Conservation (phyloP, 2,797 vertebrate genomes). For the Nasua narica region DNA sequence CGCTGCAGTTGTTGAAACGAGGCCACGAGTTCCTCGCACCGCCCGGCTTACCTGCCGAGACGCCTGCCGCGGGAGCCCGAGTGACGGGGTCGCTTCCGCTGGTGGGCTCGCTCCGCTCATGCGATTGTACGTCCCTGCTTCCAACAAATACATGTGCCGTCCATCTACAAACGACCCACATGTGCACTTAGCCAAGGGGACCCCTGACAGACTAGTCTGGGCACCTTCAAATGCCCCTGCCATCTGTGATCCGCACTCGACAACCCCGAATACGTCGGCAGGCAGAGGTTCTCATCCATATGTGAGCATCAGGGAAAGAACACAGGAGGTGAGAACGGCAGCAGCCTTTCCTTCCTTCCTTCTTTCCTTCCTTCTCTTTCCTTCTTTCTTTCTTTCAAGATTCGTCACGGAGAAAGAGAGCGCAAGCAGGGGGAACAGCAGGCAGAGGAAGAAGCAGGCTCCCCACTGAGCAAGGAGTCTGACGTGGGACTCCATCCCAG, state of each 20-base stretch:
- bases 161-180: neutral
- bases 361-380: too few species aligned
- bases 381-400: too few species aligned
- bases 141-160: neutral
- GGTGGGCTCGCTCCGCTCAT: neutral
- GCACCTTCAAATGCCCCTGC: neutral
- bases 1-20: neutral
- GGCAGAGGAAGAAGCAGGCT: too few species aligned
- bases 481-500: too few species aligned
- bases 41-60: neutral
- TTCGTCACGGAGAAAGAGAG: too few species aligned
- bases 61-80: neutral
- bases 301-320: neutral
- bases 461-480: too few species aligned
- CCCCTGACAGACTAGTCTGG: neutral
- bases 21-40: neutral
- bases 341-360: neutral
- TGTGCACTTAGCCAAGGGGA: neutral
- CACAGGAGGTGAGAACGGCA: too few species aligned
- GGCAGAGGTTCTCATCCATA: neutral
- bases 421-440: too few species aligned
- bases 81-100: neutral
- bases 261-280: neutral
- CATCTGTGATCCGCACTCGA: neutral
- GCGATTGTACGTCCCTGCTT: neutral